phyloP scores from a whole-genome alignment of 2,888 invertebrate genomes.

The Miltochrista miniata region DNA sequence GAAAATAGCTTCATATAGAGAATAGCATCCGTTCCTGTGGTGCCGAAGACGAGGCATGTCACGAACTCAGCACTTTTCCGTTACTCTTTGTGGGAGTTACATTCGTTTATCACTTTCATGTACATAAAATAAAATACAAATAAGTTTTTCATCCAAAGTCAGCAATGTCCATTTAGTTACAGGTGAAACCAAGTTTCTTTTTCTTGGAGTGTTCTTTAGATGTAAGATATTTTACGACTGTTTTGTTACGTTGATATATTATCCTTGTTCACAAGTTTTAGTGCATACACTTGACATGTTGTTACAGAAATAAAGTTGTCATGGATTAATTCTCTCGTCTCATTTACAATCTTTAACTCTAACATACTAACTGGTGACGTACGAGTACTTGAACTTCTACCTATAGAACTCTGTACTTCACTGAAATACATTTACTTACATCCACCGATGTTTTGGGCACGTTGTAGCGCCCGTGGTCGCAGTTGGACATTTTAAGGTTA shows the following conservation, averaged over 20 bases:
- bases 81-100: constrained; percentile 40
- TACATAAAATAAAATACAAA: constrained; percentile 26
- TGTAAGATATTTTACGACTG: constrained; percentile 4
- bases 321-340: neutral
- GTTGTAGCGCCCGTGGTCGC: too few species aligned
- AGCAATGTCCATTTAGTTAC: constrained; percentile 47
- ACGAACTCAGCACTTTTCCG: constrained; percentile 45
- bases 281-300: constrained; percentile 17
- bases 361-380: too few species aligned
- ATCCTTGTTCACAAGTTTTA: constrained; percentile 5
- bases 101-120: constrained; percentile 10
- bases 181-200: constrained; percentile 45
- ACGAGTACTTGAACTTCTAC: too few species aligned
- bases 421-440: too few species aligned
- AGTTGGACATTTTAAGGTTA: too few species aligned
- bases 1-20: constrained; percentile 10
- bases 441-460: too few species aligned
- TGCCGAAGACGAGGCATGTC: constrained; percentile 17
- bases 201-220: constrained; percentile 19
- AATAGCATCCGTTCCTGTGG: constrained; percentile 35
- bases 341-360: neutral
- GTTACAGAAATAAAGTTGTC: constrained; percentile 22
- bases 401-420: too few species aligned
- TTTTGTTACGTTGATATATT: constrained; percentile 12
- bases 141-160: constrained; percentile 47